Evolutionary conservation across 2,888 invertebrate genomes (phyloP).

Genomic region (Tipula unca): DNA sequence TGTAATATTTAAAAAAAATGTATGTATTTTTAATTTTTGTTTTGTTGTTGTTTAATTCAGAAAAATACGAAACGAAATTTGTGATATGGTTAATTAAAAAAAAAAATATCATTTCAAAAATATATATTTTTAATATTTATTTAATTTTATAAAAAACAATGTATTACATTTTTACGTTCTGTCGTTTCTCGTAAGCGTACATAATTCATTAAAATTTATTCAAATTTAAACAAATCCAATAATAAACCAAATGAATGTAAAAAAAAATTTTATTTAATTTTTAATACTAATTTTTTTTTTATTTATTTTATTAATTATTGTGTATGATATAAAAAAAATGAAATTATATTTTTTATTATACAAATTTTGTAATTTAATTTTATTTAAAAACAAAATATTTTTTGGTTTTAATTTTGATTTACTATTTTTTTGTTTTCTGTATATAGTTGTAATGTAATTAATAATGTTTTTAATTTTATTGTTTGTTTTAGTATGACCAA

Average conservation of each 20-base stretch:
- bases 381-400: slow-evolving; percentile 17
- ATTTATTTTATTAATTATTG: not conserved
- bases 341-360: not conserved
- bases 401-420: not conserved
- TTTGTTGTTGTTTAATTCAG: not conserved
- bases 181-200: not conserved
- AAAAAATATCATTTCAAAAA: not conserved
- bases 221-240: not conserved
- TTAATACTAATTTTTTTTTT: not conserved
- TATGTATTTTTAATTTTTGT: not conserved
- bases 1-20: not conserved
- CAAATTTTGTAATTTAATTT: not conserved
- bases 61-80: not conserved
- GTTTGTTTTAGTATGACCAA: slow-evolving; percentile 39
- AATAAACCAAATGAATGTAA: not conserved
- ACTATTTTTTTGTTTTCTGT: slow-evolving; percentile 14
- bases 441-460: not conserved
- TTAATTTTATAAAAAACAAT: not conserved
- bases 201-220: not conserved
- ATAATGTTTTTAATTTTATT: not conserved
- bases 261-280: not conserved
- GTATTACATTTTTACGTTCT: not conserved
- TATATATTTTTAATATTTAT: not conserved
- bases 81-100: not conserved
- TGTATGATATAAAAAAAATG: not conserved